These are phyloP conservation scores for Sminthurinus aureus DNA, from an alignment of 2,888 invertebrate genomes.

Conservation along the genomic window DNA sequence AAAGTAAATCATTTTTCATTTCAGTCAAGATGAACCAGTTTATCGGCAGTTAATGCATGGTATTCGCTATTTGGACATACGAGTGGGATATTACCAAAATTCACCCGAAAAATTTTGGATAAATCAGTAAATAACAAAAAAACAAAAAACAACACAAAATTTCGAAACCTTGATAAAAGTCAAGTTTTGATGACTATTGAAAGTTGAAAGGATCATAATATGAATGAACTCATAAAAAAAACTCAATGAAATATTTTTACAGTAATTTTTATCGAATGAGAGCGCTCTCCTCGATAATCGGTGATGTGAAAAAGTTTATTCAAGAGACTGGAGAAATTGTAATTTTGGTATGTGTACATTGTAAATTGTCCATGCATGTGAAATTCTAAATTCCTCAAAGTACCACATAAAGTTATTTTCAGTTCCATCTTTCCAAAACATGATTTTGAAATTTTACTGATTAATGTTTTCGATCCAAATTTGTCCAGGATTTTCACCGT, in stretches of 20 bases:
- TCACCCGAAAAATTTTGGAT: slow-evolving; percentile 69
- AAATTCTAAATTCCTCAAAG: no score
- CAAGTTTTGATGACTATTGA: no score
- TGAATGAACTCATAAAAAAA: no score
- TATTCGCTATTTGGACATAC: slow-evolving; percentile 81
- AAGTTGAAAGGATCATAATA: no score
- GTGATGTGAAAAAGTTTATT: slow-evolving; percentile 61
- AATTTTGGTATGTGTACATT: slow-evolving; percentile 63
- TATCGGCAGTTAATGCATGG: slow-evolving; percentile 87
- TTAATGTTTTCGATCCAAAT: no score
- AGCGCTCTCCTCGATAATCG: slow-evolving; percentile 66
- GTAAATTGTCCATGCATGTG: no score
- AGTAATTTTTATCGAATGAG: slow-evolving; percentile 73
- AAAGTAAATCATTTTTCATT: slow-evolving; percentile 59
- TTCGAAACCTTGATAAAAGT: no score
- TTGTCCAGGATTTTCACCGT: slow-evolving; percentile 77
- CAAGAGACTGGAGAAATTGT: slow-evolving; percentile 69
- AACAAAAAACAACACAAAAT: no score
- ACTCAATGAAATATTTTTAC: no score
- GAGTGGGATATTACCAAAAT: slow-evolving; percentile 74
- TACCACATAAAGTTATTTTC: no score
- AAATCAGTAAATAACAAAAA: slow-evolving; percentile 66
- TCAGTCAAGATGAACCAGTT: slow-evolving; percentile 78
- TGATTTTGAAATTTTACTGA: no score
- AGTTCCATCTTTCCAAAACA: no score